These are phyloP conservation scores for Spatulosminthurus flaviceps DNA, from an alignment of 2,888 invertebrate genomes.

Conservation along the genomic window DNA sequence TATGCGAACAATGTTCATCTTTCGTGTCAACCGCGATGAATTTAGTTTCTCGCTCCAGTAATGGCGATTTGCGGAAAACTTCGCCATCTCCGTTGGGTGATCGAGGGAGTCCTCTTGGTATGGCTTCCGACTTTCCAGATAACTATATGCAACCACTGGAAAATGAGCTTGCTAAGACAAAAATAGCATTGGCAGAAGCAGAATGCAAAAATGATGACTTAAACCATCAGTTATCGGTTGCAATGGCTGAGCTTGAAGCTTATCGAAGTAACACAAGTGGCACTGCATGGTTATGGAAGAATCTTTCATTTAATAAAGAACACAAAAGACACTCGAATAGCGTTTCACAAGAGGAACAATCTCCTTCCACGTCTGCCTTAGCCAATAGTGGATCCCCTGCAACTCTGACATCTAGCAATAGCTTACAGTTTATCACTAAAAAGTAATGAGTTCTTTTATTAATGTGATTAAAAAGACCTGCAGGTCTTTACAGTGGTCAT, in stretches of 20 bases:
- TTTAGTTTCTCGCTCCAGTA: slow-evolving; percentile 52
- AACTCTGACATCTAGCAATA: slow-evolving; percentile 33
- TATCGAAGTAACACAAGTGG: slow-evolving; percentile 47
- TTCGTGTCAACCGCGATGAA: slow-evolving; percentile 60
- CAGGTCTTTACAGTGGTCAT: neutral
- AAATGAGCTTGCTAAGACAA: slow-evolving; percentile 94
- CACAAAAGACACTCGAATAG: slow-evolving; percentile 41
- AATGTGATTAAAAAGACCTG: neutral
- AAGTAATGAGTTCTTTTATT: neutral
- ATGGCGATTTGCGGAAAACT: slow-evolving; percentile 47
- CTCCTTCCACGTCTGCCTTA: slow-evolving; percentile 8
- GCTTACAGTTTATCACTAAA: slow-evolving; percentile 31
- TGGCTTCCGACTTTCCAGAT: slow-evolving; percentile 42
- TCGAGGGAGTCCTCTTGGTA: neutral
- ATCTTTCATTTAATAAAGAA: slow-evolving; percentile 57
- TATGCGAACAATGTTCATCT: slow-evolving; percentile 56
- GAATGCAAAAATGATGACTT: slow-evolving; percentile 76
- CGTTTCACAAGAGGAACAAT: slow-evolving; percentile 28
- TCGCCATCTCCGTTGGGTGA: slow-evolving; percentile 37
- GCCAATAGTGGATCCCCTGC: slow-evolving; percentile 15
- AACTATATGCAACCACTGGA: slow-evolving; percentile 82
- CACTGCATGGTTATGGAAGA: slow-evolving; percentile 58
- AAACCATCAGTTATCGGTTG: slow-evolving; percentile 54
- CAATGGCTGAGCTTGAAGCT: slow-evolving; percentile 54
- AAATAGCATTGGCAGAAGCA: slow-evolving; percentile 95